Base-by-base conservation (phyloP, 2,797 vertebrate genomes). In the Amphiprion clarkii region DNA sequence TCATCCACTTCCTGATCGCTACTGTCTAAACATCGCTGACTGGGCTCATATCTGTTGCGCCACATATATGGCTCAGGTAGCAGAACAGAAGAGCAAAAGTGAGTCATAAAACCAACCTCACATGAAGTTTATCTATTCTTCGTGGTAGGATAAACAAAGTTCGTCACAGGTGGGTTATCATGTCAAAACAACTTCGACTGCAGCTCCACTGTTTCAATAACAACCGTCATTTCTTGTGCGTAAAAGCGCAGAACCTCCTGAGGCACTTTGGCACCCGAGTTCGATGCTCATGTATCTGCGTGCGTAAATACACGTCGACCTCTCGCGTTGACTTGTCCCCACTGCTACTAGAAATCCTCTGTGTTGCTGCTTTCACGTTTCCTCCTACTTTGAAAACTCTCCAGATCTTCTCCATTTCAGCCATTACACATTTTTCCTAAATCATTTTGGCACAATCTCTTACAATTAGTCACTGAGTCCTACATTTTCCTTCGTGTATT, bases 311-410 rank as follows among this genome's bases (percentile, higher is more conserved):
- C 21, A 27, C 0, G 36, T 27, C 65, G 67, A 19, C 76, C 64
- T 68, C 78, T 74, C 51, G 76, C 5, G 81, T 67, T 68, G 42
- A 81, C 2, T 0, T 16, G 25, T 23, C 4, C 6, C n/a, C 1
- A 60, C 42, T 81, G 17, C 71, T 67, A 10, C 48, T 14, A 11
- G 10, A 36, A 11, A 0, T 42, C 16, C 0, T 11, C 42, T 17
- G 2, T 12, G 0, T 7, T 4, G 17, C 21, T 48, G 27, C 48
- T 31, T 6, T 6, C 5, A 27, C 2, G 51, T 5, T 11, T 65
- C 29, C 29, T 49, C 44, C 5, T 1, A 31, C 25, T 39, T 10
- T 44, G 21, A 56, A 4, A 44, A 4, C 9, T 25, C 11, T 5
- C 8, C 3, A 6, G 1, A 48, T 56, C 55, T n/a, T 59, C 6